These are phyloP conservation scores for Pentalonia nigronervosa DNA, from an alignment of 1,140 invertebrate species.

Conservation along the genomic window DNA sequence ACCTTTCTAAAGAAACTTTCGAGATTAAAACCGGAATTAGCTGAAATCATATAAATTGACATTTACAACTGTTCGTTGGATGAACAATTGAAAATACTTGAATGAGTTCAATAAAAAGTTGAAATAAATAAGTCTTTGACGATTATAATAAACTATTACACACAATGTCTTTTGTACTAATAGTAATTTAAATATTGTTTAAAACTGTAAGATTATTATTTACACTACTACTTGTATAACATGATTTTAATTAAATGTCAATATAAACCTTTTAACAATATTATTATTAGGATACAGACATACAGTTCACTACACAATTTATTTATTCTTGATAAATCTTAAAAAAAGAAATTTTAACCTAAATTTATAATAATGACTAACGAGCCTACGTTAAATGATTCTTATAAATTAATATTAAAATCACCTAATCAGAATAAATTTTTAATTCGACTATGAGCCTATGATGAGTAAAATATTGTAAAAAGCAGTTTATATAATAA, in stretches of 20 bases:
- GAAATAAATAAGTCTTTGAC: constrained; percentile 4
- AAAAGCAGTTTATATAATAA: neutral
- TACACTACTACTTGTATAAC: neutral
- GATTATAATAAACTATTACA: neutral
- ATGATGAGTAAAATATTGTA: neutral
- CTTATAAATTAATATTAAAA: neutral
- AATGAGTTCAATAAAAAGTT: neutral
- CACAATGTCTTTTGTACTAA: no score
- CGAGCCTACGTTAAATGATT: neutral
- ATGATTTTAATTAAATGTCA: neutral
- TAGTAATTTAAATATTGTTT: neutral
- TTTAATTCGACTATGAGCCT: neutral
- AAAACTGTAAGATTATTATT: neutral
- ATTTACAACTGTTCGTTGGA: neutral
- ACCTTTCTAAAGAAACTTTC: neutral
- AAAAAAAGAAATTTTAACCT: neutral
- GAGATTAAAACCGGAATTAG: neutral
- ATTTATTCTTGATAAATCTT: neutral
- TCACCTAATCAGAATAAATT: neutral
- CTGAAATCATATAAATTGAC: neutral
- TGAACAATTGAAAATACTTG: neutral
- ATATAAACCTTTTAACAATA: neutral
- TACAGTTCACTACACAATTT: neutral
- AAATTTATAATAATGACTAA: neutral
- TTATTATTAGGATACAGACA: neutral